phyloP scores from a whole-genome alignment of 2,888 invertebrate species.

The Yponomeuta plumbellus region DNA sequence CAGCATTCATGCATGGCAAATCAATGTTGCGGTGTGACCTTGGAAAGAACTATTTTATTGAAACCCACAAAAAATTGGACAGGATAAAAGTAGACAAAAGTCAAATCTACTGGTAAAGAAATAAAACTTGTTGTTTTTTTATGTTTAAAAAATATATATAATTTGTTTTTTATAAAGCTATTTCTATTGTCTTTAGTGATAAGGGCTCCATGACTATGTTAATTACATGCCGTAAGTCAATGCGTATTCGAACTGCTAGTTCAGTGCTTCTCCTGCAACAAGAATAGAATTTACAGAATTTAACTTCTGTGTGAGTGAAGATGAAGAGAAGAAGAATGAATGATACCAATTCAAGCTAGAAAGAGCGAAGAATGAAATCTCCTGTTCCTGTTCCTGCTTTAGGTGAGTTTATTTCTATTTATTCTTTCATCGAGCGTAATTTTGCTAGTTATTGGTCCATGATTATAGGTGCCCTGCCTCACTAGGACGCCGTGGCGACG shows the following conservation, averaged over 20 bases:
- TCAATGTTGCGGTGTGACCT: no score
- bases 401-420: background rate
- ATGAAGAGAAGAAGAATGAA: constrained; percentile 22
- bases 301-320: no score
- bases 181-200: constrained; percentile 64
- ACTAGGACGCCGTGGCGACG: no score
- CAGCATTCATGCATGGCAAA: no score
- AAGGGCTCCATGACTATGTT: constrained; percentile 50
- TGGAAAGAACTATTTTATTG: no score
- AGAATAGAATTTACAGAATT: constrained; percentile 7
- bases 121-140: background rate
- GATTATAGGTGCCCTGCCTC: no score
- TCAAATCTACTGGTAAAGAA: no score
- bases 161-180: constrained; percentile 34
- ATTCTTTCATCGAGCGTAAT: background rate
- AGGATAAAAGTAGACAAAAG: no score
- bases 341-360: background rate
- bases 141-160: constrained; percentile 14
- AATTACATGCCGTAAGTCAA: constrained; percentile 32
- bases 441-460: background rate
- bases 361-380: background rate
- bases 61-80: no score
- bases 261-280: constrained; percentile 39
- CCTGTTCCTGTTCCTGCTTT: background rate
- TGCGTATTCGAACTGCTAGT: constrained; percentile 23